Conservation (phyloP, 1,140 invertebrate genomes). For the Nymphalis io region DNA sequence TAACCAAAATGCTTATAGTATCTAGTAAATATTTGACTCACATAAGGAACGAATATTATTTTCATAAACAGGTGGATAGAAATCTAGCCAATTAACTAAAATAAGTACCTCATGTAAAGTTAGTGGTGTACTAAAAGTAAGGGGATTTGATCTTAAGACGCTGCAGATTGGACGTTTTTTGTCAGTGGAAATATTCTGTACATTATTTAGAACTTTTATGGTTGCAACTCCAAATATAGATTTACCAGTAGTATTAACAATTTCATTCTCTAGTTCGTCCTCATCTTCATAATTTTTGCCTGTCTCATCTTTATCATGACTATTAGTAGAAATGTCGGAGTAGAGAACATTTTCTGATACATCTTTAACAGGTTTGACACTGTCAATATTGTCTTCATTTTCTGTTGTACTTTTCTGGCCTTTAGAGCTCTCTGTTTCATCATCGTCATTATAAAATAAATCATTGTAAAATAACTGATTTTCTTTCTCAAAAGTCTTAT, state of each 20-base stretch:
- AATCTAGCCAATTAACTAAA: neutral
- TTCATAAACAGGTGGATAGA: too few relatives aligned
- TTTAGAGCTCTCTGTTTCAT: constrained; percentile 38
- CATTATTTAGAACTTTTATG: neutral
- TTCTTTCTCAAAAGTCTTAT: constrained; percentile 39
- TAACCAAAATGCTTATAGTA: neutral
- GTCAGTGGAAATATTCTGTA: neutral
- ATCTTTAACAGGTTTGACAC: neutral
- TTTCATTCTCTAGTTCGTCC: constrained; percentile 29
- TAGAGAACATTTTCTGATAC: constrained; percentile 12
- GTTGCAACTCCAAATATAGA: constrained; percentile 1
- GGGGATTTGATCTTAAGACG: constrained; percentile 51
- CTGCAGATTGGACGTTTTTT: constrained; percentile 48
- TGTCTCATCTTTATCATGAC: constrained; percentile 19
- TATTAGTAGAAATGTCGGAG: constrained; percentile 29
- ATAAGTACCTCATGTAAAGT: constrained; percentile 63
- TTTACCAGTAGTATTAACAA: constrained; percentile 10
- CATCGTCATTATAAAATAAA: constrained; percentile 55
- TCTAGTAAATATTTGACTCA: too few relatives aligned
- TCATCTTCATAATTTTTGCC: constrained; percentile 32
- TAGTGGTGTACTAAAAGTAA: constrained; percentile 60
- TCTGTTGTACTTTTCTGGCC: constrained; percentile 35
- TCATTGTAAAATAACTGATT: constrained; percentile 44
- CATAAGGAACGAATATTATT: too few relatives aligned
- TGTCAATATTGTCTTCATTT: constrained; percentile 29